A percentile compares a stretch with the other conserved stretches of the same genome.
Evolutionary conservation across 2,113 vertebrate genomes (phyloP).

Genomic region (Microtus montanus): DNA sequence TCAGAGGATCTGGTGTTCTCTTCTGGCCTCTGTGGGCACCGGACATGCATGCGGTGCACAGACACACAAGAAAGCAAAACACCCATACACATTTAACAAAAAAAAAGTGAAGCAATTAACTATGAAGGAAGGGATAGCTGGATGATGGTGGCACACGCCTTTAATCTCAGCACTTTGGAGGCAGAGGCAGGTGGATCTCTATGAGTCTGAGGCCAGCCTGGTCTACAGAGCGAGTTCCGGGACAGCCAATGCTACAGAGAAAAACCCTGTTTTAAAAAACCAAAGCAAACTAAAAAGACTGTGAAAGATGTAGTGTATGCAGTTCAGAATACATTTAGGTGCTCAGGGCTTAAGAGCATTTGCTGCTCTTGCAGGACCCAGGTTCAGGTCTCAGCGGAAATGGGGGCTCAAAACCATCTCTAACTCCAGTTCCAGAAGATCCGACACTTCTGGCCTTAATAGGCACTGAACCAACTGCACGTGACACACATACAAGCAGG

Average conservation of each 20-base stretch:
- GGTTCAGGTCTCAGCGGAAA: not conserved
- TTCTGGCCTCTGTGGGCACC: not conserved
- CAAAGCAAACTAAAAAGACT: not conserved
- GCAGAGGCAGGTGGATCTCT: not conserved
- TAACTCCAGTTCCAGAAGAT: not conserved
- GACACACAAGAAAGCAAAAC: not conserved
- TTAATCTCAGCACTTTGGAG: not conserved
- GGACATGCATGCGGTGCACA: not conserved
- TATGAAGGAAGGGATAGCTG: not conserved
- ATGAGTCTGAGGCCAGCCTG: not conserved
- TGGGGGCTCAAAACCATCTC: not conserved
- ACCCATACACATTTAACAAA: not conserved
- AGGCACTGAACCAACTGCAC: not conserved
- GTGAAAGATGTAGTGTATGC: not conserved
- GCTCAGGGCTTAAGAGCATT: not conserved
- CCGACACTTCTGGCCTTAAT: not conserved
- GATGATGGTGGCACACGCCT: accelerated
- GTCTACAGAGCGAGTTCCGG: not conserved
- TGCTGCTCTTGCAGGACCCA: not conserved
- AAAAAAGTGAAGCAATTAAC: not conserved
- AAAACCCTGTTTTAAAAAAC: not conserved
- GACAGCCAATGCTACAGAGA: not conserved
- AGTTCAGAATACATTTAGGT: not conserved
- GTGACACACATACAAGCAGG: not conserved
- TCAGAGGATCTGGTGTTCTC: not conserved